Base-by-base conservation (phyloP, 23 tunicate genomes). In the Pegea sp. region DNA sequence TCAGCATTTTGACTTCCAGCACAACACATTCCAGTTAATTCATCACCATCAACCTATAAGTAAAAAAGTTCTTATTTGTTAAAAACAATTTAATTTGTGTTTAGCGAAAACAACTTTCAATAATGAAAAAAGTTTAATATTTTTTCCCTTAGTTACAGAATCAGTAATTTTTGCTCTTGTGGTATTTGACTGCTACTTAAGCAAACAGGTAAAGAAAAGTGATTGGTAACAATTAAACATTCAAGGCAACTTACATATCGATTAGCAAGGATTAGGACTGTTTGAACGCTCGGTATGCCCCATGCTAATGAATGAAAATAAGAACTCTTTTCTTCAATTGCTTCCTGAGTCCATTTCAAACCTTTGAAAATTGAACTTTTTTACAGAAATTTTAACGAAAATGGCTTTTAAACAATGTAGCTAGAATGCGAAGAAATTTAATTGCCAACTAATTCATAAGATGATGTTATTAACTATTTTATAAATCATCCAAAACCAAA, bases 271-370 rank as follows among this genome's bases (percentile, higher is more conserved):
- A 74, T 74, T 44, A 68, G 48, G 22, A 84, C 79, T 30, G 71
- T 56, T 54, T 67, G 63, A 6, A 73, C 44, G 28, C 84, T 69
- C n/a, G 95, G 81, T 23, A 84, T 52, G 26, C 69, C 64, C 95
- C 95, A 84, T 53, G 84, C 81, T 54, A 67, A 68, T 60, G 69
- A 57, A 49, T 84, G 95, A 46, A 75, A 84, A 50, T 73, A 84
- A 1, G 76, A 66, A 52, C 75, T 73, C 54, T 68, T 68, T 64
- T 55, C 69, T 31, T 64, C 95, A 21, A 84, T 84, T 25, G 95
- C 95, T 52, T 84, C 95, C 50, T 84, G 84, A 26, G 95, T 73
- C 95, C 95, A 84, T 44, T 84, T 84, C 72, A 72, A 58, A n/a
- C 95, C 95, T 84, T 58, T 18, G 62, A 59, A 55, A 29, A 54